These are phyloP conservation scores for Phyllotreta striolata DNA, from an alignment of 2,888 invertebrate species.

Conservation along the genomic window DNA sequence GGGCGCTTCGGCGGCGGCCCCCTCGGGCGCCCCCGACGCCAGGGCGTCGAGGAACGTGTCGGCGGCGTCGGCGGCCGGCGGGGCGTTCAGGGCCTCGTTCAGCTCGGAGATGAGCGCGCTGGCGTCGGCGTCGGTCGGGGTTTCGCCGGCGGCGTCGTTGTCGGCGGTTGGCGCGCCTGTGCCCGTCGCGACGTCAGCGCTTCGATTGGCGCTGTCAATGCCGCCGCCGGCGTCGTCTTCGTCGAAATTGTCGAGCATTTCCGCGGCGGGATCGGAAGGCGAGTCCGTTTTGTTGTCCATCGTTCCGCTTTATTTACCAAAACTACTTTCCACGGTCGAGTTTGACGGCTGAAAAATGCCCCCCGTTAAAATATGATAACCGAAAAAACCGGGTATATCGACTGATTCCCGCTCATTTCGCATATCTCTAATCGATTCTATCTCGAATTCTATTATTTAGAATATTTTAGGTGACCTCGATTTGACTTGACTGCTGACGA, in stretches of 20 bases:
- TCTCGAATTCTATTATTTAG: conserved; percentile 1
- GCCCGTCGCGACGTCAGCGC: background rate
- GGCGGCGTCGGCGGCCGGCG: conserved; percentile 21
- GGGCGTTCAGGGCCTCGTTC: conserved; percentile 12
- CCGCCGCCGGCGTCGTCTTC: conserved; percentile 5
- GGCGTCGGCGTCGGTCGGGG: conserved; percentile 6
- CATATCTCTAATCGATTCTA: background rate
- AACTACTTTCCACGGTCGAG: conserved; percentile 27
- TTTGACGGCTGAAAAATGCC: conserved; percentile 28
- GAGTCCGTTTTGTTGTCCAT: conserved; percentile 40
- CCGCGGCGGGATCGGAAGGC: conserved; percentile 26
- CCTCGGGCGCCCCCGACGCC: conserved; percentile 21
- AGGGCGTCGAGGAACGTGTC: conserved; percentile 27
- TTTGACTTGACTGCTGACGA: conserved; percentile 23
- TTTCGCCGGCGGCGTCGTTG: background rate
- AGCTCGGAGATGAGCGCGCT: conserved; percentile 23
- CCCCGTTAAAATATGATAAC: conserved; percentile 9
- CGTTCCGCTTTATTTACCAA: conserved; percentile 15
- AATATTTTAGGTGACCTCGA: conserved; percentile 9
- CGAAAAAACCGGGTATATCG: background rate
- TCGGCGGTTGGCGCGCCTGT: conserved; percentile 18
- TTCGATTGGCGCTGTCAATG: conserved; percentile 14
- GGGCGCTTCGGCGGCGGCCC: conserved; percentile 13
- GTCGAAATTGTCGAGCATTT: conserved; percentile 19
- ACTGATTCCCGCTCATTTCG: background rate